These are phyloP conservation scores for Habrosyne pyritoides DNA, from an alignment of 2,888 invertebrate genomes.

Conservation along the genomic window DNA sequence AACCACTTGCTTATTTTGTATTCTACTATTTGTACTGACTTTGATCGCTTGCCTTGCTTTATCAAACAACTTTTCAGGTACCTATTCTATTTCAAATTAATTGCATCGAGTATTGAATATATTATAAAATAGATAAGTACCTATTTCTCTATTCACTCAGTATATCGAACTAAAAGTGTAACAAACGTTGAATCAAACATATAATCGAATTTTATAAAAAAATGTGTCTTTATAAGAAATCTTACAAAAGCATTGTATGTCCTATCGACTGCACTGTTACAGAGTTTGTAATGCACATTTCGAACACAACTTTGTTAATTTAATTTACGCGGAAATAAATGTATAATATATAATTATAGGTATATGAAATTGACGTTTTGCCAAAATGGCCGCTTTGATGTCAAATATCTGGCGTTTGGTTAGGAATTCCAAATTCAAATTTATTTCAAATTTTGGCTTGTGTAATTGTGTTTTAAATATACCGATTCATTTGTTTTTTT, in stretches of 20 bases:
- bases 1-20: neutral
- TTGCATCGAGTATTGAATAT: neutral
- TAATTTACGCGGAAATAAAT: no score
- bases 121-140: neutral
- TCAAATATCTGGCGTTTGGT: no score
- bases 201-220: neutral
- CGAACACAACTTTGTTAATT: no score
- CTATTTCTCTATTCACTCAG: constrained; percentile 1
- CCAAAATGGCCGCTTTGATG: no score
- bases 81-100: neutral
- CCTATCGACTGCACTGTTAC: neutral
- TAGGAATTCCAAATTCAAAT: no score
- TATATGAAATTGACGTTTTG: no score
- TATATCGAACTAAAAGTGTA: neutral
- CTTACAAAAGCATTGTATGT: neutral
- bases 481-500: no score
- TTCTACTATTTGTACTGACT: neutral
- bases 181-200: neutral
- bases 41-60: neutral
- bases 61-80: neutral
- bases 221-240: neutral
- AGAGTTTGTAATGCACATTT: neutral
- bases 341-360: no score
- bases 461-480: no score
- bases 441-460: no score